Percentiles rank a stretch among this genome's conserved stretches.
Conservation (phyloP, 2,888 invertebrate species). For the Trichacis sp. region DNA sequence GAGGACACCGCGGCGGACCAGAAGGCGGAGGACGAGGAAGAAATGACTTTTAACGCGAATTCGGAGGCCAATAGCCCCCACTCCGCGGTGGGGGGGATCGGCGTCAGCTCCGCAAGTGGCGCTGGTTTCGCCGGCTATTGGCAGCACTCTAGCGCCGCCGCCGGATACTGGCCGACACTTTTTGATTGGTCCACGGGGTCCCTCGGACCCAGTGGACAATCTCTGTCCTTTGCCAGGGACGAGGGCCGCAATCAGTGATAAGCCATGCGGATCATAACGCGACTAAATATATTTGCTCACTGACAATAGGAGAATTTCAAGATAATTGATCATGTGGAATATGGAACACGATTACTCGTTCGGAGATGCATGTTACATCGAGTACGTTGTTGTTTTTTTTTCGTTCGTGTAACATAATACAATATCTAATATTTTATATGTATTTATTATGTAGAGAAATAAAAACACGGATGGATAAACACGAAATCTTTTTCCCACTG, state of each 20-base stretch:
- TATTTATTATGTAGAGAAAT: constrained; percentile 6
- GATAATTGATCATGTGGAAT: not conserved
- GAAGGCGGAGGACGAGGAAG: constrained; percentile 51
- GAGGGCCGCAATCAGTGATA: constrained; percentile 55
- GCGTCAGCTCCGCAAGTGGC: constrained; percentile 12
- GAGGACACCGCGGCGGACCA: constrained; percentile 63
- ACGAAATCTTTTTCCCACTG: constrained; percentile 4
- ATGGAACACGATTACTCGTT: not conserved
- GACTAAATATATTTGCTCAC: constrained; percentile 7
- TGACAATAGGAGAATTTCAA: constrained; percentile 1
- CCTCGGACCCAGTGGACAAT: constrained; percentile 57
- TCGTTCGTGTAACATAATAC: not conserved
- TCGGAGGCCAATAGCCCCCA: constrained; percentile 17
- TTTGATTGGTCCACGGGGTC: constrained; percentile 65
- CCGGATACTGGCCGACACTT: constrained; percentile 65
- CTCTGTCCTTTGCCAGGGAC: constrained; percentile 58
- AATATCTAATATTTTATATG: constrained; percentile 8
- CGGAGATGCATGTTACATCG: not conserved
- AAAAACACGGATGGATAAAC: not conserved
- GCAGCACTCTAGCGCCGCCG: constrained; percentile 62
- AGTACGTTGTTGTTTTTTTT: not conserved
- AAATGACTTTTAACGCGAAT: not conserved
- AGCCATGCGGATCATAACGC: constrained; percentile 26
- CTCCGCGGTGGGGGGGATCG: constrained; percentile 7
- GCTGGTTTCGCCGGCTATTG: constrained; percentile 63